These are phyloP conservation scores for Bolinopsis microptera DNA, from an alignment of 37 sponge, comb jelly and placozoan species.

Conservation along the genomic window DNA sequence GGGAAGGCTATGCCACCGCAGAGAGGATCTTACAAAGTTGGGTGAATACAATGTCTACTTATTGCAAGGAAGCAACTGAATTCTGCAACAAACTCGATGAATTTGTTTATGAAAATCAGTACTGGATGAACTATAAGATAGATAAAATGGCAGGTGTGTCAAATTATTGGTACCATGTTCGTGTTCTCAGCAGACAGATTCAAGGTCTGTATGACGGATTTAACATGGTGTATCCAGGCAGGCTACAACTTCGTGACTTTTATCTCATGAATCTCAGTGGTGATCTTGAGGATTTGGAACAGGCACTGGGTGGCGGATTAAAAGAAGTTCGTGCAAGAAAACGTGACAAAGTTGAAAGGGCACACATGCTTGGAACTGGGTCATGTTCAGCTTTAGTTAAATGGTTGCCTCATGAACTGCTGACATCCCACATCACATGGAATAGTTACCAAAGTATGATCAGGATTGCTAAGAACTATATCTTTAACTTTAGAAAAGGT, in stretches of 20 bases:
- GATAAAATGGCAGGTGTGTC: not conserved
- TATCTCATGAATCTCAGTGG: constrained; percentile 73
- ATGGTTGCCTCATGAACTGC: constrained; percentile 76
- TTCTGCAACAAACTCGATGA: not conserved
- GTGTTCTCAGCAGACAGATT: not conserved
- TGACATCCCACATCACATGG: constrained; percentile 94
- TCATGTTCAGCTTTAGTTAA: constrained; percentile 94
- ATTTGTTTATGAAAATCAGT: not conserved
- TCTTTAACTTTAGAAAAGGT: constrained; percentile 61
- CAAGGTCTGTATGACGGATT: constrained; percentile 57
- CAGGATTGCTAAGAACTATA: constrained; percentile 81
- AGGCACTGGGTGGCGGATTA: constrained; percentile 70
- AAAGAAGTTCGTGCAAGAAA: constrained; percentile 20
- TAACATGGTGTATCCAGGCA: constrained; percentile 16
- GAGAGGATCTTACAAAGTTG: constrained; percentile 70
- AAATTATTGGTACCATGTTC: constrained; percentile 19
- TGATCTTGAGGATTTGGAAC: constrained; percentile 85
- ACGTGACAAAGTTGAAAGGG: not conserved
- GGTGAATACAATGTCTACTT: constrained; percentile 23
- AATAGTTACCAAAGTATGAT: constrained; percentile 77
- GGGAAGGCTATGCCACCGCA: constrained; percentile 82
- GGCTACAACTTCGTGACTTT: constrained; percentile 11
- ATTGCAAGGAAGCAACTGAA: not conserved
- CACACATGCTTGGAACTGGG: constrained; percentile 70
- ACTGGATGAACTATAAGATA: constrained; percentile 7